phyloP scores from a whole-genome alignment of 2,797 vertebrate genomes.

The Bryconaethiops microstoma region DNA sequence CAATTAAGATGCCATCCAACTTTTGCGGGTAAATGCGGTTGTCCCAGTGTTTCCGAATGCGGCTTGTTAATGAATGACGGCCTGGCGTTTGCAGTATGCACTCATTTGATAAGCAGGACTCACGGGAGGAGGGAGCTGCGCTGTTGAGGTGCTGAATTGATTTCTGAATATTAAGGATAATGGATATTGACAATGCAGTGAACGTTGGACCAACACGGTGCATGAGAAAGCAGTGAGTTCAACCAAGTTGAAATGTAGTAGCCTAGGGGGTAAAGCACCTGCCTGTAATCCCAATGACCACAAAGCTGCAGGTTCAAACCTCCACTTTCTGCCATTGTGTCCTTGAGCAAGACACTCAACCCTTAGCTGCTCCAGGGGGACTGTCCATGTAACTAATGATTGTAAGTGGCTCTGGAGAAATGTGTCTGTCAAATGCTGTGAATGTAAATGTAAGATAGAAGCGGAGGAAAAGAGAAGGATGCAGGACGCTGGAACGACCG shows the following conservation, averaged over 20 bases:
- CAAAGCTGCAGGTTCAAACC: too few species aligned
- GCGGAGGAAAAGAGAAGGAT: not conserved
- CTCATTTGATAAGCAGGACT: slow-evolving; percentile 25
- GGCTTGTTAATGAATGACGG: slow-evolving; percentile 46
- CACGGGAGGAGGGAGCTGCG: slow-evolving; percentile 18
- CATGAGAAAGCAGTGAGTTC: slow-evolving; percentile 2
- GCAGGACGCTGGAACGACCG: not conserved
- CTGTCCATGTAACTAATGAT: too few species aligned
- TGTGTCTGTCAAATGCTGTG: too few species aligned
- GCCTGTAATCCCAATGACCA: too few species aligned
- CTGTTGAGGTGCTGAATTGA: slow-evolving; percentile 30
- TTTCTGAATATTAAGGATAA: slow-evolving; percentile 30
- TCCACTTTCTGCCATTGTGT: too few species aligned
- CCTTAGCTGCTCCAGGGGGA: too few species aligned
- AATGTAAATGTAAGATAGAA: not conserved
- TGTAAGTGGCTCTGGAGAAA: too few species aligned
- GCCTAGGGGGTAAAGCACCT: too few species aligned
- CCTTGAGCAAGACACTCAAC: too few species aligned
- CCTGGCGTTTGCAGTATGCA: slow-evolving; percentile 23
- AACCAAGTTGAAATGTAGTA: not conserved
- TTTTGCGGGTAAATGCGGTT: slow-evolving; percentile 32
- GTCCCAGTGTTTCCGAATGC: slow-evolving; percentile 27
- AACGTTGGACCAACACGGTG: slow-evolving; percentile 17
- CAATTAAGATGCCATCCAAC: slow-evolving; percentile 43
- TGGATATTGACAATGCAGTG: slow-evolving; percentile 36